Evolutionary conservation across 2,113 vertebrate species (phyloP).

Genomic region (pig (Sus scrofa)): DNA sequence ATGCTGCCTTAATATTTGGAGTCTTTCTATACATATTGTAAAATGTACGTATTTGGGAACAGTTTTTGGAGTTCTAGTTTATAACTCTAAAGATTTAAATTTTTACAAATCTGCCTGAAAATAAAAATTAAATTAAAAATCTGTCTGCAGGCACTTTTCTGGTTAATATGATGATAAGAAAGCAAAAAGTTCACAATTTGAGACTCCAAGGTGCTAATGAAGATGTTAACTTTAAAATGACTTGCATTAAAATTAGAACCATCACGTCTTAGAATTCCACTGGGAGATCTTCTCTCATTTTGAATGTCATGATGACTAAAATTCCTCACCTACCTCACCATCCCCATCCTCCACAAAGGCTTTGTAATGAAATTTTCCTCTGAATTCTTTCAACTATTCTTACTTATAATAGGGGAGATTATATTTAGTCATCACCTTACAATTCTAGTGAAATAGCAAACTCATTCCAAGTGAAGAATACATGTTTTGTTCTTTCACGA

Average conservation of each 20-base stretch:
- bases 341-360: not conserved
- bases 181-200: conserved; percentile 65
- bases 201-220: conserved; percentile 29
- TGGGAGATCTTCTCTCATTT: conserved; percentile 64
- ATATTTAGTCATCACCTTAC: conserved; percentile 75
- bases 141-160: not conserved
- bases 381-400: conserved; percentile 67
- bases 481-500: conserved; percentile 66
- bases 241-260: conserved; percentile 72
- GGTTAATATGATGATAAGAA: not conserved
- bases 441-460: conserved; percentile 65
- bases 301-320: conserved; percentile 67
- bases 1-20: not conserved
- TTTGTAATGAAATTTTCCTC: conserved; percentile 67
- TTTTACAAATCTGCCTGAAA: not conserved
- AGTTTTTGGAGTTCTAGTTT: not conserved
- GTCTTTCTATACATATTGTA: not conserved
- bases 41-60: not conserved
- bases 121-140: not conserved
- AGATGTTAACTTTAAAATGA: conserved; percentile 69
- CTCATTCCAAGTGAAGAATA: conserved; percentile 51
- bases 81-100: not conserved
- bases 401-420: conserved; percentile 54
- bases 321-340: conserved; percentile 20
- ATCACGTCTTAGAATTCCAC: conserved; percentile 43